Base-by-base conservation (phyloP, 2,888 invertebrate genomes). In the Hirtodrosophila histrioides region DNA sequence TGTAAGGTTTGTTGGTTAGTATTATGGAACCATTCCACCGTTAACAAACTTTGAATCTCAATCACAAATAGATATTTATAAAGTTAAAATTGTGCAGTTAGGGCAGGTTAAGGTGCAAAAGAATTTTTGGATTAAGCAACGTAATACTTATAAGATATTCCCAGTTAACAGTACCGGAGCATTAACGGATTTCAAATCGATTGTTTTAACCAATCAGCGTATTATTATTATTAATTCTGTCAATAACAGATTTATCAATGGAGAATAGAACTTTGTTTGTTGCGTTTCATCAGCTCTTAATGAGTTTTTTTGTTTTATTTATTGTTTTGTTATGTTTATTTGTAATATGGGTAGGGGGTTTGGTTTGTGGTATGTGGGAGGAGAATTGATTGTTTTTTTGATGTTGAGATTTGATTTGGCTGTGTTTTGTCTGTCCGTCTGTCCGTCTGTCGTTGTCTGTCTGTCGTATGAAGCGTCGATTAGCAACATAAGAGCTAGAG, bases 71-170 rank as follows among this genome's bases (percentile, higher is more conserved):
- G 29, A 31, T 17, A 40, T n/a, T n/a, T 43, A 6, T 33, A n/a
- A 23, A 23, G n/a, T 12, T 36, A 36, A 6, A 45, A 40, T 12
- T 43, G n/a, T 37, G 17, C 64, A 63, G 41, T 62, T 61, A 48
- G 62, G 62, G 62, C 61, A 61, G 48, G 41, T 48, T 61, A 48
- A 23, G 62, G 41, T 48, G 41, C 31, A 31, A 31, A 8, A 7
- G 9, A 31, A 31, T 31, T 31, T 7, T 46, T 24, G 61, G 24
- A 40, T 8, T 2, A n/a, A 31, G 48, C 8, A 3, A 33, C 4
- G 31, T 10, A 33, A 43, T 24, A 8, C n/a, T 9, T 4, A 12
- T 11, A 8, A 17, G n/a, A 12, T 39, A 39, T 23, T 9, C n/a
- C 40, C 41, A 27, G 31, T 29, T 24, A 65, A 54, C 49, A 31